These are phyloP conservation scores for Synanthedon andrenaeformis DNA, from an alignment of 2,888 invertebrate genomes.

Conservation along the genomic window DNA sequence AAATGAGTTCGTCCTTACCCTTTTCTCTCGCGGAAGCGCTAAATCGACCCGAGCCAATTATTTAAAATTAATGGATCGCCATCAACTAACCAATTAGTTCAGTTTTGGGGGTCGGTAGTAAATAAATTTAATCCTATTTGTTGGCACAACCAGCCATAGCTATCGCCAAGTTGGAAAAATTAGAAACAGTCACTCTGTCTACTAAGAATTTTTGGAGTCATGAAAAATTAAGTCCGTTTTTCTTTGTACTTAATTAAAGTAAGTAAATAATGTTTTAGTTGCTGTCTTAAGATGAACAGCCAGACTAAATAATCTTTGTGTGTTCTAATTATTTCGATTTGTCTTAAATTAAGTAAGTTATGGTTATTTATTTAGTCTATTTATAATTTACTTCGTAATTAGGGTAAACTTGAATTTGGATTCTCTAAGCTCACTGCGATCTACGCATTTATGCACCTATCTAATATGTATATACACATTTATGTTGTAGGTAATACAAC, in stretches of 20 bases:
- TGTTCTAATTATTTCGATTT: too few relatives aligned
- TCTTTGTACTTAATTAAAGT: slow-evolving; percentile 2
- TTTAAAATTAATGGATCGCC: slow-evolving; percentile 17
- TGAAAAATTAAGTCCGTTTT: slow-evolving; percentile 6
- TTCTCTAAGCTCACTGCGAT: too few relatives aligned
- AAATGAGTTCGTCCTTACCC: background rate
- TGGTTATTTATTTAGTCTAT: too few relatives aligned
- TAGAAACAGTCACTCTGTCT: slow-evolving; percentile 10
- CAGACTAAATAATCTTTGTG: background rate
- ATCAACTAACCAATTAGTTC: slow-evolving; percentile 21
- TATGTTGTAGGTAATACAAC: too few relatives aligned
- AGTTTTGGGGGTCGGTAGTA: slow-evolving; percentile 13
- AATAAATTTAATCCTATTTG: slow-evolving; percentile 14
- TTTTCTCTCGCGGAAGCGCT: background rate
- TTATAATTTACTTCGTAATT: too few relatives aligned
- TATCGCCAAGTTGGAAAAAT: slow-evolving; percentile 11
- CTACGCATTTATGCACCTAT: too few relatives aligned
- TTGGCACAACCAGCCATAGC: slow-evolving; percentile 11
- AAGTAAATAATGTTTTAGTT: slow-evolving; percentile 2
- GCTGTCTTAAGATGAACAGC: background rate
- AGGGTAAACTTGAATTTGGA: too few relatives aligned
- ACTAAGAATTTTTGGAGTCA: slow-evolving; percentile 7
- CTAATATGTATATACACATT: too few relatives aligned
- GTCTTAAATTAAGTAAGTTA: too few relatives aligned
- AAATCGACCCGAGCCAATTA: slow-evolving; percentile 11